phyloP scores from a whole-genome alignment of 2,113 vertebrate species.

The Cercocebus atys region DNA sequence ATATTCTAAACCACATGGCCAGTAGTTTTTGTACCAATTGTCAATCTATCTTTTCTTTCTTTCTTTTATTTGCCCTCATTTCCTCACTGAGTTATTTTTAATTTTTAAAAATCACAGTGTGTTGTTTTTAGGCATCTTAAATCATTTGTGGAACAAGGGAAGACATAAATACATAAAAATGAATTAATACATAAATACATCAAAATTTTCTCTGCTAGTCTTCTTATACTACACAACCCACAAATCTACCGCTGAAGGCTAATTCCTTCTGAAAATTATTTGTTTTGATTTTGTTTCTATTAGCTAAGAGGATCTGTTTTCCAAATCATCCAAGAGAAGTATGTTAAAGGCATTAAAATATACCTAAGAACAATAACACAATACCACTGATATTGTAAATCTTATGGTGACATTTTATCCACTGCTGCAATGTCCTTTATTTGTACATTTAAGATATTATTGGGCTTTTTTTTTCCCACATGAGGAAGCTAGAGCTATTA shows the following conservation, averaged over 20 bases:
- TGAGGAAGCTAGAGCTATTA: neutral
- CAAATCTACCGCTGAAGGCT: neutral
- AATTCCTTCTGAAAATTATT: neutral
- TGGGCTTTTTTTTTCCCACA: neutral
- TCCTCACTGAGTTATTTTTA: neutral
- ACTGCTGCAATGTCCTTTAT: neutral
- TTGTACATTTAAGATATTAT: neutral
- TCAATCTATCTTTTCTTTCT: neutral
- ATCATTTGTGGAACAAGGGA: neutral
- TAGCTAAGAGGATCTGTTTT: neutral
- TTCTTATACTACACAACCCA: neutral
- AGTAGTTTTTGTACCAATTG: neutral
- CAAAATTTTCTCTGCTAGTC: neutral
- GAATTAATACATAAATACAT: neutral
- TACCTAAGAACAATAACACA: neutral
- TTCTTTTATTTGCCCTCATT: neutral
- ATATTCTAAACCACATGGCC: neutral
- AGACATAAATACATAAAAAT: neutral
- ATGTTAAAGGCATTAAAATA: neutral
- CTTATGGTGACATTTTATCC: neutral
- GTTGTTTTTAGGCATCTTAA: slow-evolving; percentile 14
- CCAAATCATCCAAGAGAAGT: neutral
- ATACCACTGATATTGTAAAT: neutral
- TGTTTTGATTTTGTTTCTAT: neutral
- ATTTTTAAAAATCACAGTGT: neutral